Evolutionary conservation across 2,113 vertebrate species (phyloP), one percentile per base, ranked within the genome.

Genomic region (Seriola rivoliana): DNA sequence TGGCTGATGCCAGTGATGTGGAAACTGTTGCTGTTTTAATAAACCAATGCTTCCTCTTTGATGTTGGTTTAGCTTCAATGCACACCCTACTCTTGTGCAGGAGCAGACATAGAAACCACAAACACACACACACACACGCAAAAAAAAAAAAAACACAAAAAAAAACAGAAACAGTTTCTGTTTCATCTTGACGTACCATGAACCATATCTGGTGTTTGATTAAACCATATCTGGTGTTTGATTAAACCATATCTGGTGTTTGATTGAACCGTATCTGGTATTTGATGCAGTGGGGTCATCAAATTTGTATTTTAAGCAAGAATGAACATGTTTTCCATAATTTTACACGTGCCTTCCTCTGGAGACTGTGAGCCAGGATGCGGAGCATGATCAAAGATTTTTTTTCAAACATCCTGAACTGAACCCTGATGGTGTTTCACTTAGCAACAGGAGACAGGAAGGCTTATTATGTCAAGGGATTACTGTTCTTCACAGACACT

Each of bases 371-470:
- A 64, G n/a, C 25, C 55, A 36, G 75, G 63, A 71, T 55, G 66
- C 48, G 32, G 62, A 71, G 9, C 62, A 5, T 1, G 80, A 91
- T 89, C 83, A 84, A 84, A 89, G 78, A 79, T 63, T 71, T 66
- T 71, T 72, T 68, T 75, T 66, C 21, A 58, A 55, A 63, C 78
- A 80, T 88, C 87, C 67, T 76, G 75, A 75, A 60, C 75, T 70
- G 69, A 78, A 14, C 42, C 13, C 69, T 74, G 58, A 75, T 79
- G 83, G 78, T 79, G 34, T 89, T 86, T 90, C 67, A 86, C 60
- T 89, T 72, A 85, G 66, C 32, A 2, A 69, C 75, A 4, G 75
- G 78, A 67, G 69, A 85, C 84, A 90, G 87, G 83, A 88, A 91
- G 81, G 8, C 66, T 46, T 40, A 40, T 71, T 88, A 70, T 60